Base-by-base conservation (phyloP, 2,888 invertebrate species). In the Hyles lineata region DNA sequence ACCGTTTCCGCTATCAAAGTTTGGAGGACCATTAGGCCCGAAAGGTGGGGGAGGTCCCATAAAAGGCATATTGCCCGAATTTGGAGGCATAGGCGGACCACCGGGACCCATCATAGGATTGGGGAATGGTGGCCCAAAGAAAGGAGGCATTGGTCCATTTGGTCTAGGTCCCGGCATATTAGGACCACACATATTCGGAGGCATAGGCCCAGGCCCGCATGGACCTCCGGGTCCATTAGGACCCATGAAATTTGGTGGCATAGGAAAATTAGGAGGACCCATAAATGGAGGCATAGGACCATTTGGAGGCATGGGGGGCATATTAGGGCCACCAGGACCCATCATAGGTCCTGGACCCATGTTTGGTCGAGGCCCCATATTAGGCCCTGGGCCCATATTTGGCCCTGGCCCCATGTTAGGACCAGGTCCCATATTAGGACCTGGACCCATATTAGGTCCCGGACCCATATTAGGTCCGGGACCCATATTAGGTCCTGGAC, bases 241-340 rank as follows among this genome's bases (percentile, higher is more conserved):
- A 2, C 93, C 92, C 89, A 91, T 89, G 69, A 90, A 92, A 78
- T 90, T 91, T 0, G 92, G 92, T 2, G 92, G 92, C 91, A 92
- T 91, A 4, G 86, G 85, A 67, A 87, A 92, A 77, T 92, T 92
- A 4, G 91, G 91, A 1, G 92, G 92, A 62, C 90, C 89, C 87
- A 92, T 89, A 75, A 80, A 81, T 60, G 80, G 80, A 29, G 80
- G 78, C 78, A 78, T 76, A 4, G 70, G 72, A 35, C 74, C 74
- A 70, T 72, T 72, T 11, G 74, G 74, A 11, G 75, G 79, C 75
- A 79, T 76, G 21, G 72, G 74, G 21, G 77, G 77, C 73, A 78
- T 79, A 69, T 77, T 79, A 1, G 76, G 78, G 0, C 77, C 79
- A 1, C 85, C 85, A 70, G 86, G 86, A 15, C 88, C 87, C 84